phyloP scores from a whole-genome alignment of 2,888 invertebrate genomes.

The Herminia tarsipennalis region DNA sequence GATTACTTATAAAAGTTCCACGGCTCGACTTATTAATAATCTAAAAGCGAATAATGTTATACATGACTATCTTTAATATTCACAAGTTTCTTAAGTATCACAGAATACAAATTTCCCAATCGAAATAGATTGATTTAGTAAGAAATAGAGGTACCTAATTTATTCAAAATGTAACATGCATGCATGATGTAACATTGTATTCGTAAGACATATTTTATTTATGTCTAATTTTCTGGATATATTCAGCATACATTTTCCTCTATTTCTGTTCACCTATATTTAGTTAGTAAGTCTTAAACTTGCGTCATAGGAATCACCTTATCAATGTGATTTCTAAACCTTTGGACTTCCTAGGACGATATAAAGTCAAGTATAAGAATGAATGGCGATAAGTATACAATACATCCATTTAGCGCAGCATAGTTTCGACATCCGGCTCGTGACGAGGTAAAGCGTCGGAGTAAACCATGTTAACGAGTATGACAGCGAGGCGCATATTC shows the following conservation, averaged over 20 bases:
- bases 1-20: constrained; percentile 33
- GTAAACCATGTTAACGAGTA: constrained; percentile 45
- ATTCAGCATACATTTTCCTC: constrained; percentile 7
- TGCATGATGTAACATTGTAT: constrained; percentile 25
- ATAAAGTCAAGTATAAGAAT: too few relatives aligned
- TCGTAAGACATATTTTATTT: constrained; percentile 25
- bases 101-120: constrained; percentile 44
- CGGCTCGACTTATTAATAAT: constrained; percentile 29
- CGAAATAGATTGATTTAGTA: constrained; percentile 35
- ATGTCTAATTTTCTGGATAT: constrained; percentile 12
- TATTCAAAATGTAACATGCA: constrained; percentile 20
- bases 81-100: constrained; percentile 37
- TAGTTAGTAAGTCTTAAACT: too few relatives aligned
- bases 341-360: too few relatives aligned
- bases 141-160: constrained; percentile 26
- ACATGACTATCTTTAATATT: constrained; percentile 32
- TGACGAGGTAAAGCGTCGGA: constrained; percentile 34
- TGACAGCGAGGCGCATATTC: constrained; percentile 52
- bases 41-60: constrained; percentile 27
- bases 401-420: constrained; percentile 15
- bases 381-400: constrained; percentile 11
- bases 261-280: constrained; percentile 1
- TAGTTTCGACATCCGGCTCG: constrained; percentile 56
- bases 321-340: too few relatives aligned
- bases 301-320: too few relatives aligned